Conservation (phyloP, 1,140 invertebrate species). For the Drosophila lowei region DNA sequence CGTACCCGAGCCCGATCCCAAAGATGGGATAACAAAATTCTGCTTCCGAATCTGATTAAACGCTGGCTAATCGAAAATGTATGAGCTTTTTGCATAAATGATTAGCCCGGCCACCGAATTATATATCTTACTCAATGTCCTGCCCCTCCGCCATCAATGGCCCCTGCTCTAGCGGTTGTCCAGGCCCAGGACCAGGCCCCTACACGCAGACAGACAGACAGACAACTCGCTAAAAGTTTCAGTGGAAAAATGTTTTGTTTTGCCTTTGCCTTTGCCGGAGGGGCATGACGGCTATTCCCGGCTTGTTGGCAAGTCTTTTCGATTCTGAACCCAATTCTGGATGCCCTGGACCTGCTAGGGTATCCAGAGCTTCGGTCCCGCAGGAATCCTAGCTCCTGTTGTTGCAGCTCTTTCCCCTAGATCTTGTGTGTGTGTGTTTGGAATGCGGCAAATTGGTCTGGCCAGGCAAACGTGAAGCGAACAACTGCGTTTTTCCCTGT, state of each 20-base stretch:
- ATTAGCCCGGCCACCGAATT: slow-evolving; percentile 26
- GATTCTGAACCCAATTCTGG: no score
- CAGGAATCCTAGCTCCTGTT: background rate
- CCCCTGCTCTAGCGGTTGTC: slow-evolving; percentile 2
- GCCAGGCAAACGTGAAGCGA: slow-evolving; percentile 36
- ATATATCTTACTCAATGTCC: slow-evolving; percentile 1
- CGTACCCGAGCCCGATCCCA: background rate
- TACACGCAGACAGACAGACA: background rate
- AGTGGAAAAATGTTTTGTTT: slow-evolving; percentile 18
- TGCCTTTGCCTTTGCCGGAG: background rate
- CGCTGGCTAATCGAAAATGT: slow-evolving; percentile 66
- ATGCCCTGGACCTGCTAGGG: no score
- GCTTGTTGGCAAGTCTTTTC: no score
- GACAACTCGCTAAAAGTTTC: slow-evolving; percentile 15
- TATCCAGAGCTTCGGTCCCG: no score
- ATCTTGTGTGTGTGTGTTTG: slow-evolving; percentile 43
- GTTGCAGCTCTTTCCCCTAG: slow-evolving; percentile 10
- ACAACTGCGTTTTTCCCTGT: slow-evolving; percentile 52
- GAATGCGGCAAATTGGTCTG: slow-evolving; percentile 69
- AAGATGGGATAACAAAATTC: no score
- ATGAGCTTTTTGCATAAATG: slow-evolving; percentile 67
- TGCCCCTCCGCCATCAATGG: no score
- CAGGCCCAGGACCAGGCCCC: slow-evolving; percentile 6
- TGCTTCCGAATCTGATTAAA: slow-evolving; percentile 48
- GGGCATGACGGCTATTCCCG: no score